Percentiles rank a stretch among this genome's conserved stretches.
These are phyloP conservation scores for Chymomyza fuscimana DNA, from an alignment of 2,888 invertebrate species.

Conservation along the genomic window DNA sequence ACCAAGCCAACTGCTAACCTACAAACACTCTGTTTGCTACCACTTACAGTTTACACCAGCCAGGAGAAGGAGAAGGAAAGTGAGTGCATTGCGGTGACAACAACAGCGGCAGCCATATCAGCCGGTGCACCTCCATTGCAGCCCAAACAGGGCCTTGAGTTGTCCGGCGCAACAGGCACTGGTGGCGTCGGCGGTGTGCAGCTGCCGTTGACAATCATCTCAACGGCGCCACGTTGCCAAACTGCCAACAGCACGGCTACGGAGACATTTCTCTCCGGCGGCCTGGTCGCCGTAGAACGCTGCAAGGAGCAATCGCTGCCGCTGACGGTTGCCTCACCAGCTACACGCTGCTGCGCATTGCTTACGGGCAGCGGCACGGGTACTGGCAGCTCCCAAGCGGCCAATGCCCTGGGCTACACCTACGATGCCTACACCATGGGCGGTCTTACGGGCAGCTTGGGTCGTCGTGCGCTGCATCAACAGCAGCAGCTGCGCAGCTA, in stretches of 20 bases:
- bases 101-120: constrained; percentile 50
- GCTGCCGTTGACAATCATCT: constrained; percentile 78
- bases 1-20: constrained; percentile 1
- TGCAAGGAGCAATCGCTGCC: constrained; percentile 42
- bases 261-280: constrained; percentile 71
- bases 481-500: constrained; percentile 55
- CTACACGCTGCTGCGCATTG: constrained; percentile 77
- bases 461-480: constrained; percentile 60
- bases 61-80: constrained; percentile 79
- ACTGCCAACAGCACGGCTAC: constrained; percentile 46
- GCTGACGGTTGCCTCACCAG: constrained; percentile 63
- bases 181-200: constrained; percentile 49
- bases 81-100: constrained; percentile 71
- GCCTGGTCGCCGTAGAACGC: constrained; percentile 7
- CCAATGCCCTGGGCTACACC: constrained; percentile 54
- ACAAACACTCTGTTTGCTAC: constrained; percentile 6
- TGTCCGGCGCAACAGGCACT: constrained; percentile 41
- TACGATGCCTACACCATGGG: constrained; percentile 70
- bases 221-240: constrained; percentile 77
- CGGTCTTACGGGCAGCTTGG: constrained; percentile 69
- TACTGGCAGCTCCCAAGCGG: constrained; percentile 41
- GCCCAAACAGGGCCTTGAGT: constrained; percentile 59
- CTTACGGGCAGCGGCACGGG: constrained; percentile 54
- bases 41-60: constrained; percentile 76
- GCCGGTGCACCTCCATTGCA: constrained; percentile 48